Base-by-base conservation (phyloP, 1,140 invertebrate genomes). In the Platyscapa corneri region DNA sequence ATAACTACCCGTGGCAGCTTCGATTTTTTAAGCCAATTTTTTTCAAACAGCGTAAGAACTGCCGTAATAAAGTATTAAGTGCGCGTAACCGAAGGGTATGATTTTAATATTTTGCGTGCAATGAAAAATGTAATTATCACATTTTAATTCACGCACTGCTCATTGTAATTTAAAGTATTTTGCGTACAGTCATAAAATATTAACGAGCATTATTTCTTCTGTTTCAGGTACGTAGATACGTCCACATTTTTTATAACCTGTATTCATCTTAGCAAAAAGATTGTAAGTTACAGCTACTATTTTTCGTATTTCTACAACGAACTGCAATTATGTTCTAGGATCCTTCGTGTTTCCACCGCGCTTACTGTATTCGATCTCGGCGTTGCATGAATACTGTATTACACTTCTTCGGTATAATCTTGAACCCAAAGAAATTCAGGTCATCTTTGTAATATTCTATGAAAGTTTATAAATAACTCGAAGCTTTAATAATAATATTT, bases 201-300 rank as follows among this genome's bases (percentile, higher is more conserved):
- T 76, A 76, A 76, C 14, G 46, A 76, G 18, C 20, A 1, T 27
- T 49, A 27, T 78, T 30, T 3, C 16, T 64, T 64, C 0, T 64
- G 76, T 64, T 78, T 78, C 53, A 64, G 49, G 53, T 78, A 78
- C 20, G 53, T 78, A 37, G 30, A 34, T 27, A 27, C 23, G 27
- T 42, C 37, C 37, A 42, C 37, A 42, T 74, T 70, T 74, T n/a
- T 74, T 74, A 74, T 42, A n/a, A 7, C 23, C 70, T 42, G 23
- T n/a, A 74, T 74, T 74, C 70, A 74, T 42, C 39, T n/a, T 42
- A 27, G 37, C 3, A 6, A 30, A 20, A 32, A 74, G 12, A 53
- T 6, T 10, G n/a, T n/a, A 76, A 76, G 46, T 76, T 74, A n/a
- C 70, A 70, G 23, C 67, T 14, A 37, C 16, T 70, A 70, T 70